Base-by-base conservation (phyloP, 2,888 invertebrate species). In the Gerosis bhagava region DNA sequence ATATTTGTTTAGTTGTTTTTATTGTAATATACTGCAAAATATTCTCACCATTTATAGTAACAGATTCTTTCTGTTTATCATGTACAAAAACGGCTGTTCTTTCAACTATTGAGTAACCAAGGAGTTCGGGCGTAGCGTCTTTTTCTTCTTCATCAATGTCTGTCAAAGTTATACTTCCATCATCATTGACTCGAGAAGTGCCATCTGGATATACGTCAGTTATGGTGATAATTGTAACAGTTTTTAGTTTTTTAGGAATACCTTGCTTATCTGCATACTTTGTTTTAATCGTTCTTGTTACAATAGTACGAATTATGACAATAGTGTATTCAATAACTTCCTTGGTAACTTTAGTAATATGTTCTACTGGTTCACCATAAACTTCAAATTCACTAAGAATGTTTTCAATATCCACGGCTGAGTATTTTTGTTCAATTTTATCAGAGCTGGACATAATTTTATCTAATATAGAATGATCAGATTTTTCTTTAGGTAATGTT, bases 271-370 rank as follows among this genome's bases (percentile, higher is more conserved):
- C 54, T 4, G 53, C 54, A 43, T 54, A 63, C 34, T 51, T 56
- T 1, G 53, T 57, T 54, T 53, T 60, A 1, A 65, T 56, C 8
- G 51, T 55, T 48, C 55, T 57, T n/a, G 61, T 63, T 3, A 61
- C 42, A 4, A 53, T 57, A 4, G 55, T 59, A 36, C 60, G 43
- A 36, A 50, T 50, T 3, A 63, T 52, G 3, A 40, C 22, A 6
- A 53, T 42, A 21, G 42, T 28, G 21, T 55, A 53, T 26, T 51
- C 41, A 24, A 31, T 50, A 3, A 57, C 48, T 12, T 56, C 53
- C 34, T 61, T 62, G 3, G 50, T 50, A 46, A 56, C 52, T 5
- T 57, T 50, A 7, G 48, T 45, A 4, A 57, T 49, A n/a, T 32
- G 59, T 47, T 63, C 60, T 26, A 57, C 50, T 11, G 63, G 66